Evolutionary conservation across 1,140 invertebrate species (phyloP).

Genomic region (Ceratosolen solmsi): DNA sequence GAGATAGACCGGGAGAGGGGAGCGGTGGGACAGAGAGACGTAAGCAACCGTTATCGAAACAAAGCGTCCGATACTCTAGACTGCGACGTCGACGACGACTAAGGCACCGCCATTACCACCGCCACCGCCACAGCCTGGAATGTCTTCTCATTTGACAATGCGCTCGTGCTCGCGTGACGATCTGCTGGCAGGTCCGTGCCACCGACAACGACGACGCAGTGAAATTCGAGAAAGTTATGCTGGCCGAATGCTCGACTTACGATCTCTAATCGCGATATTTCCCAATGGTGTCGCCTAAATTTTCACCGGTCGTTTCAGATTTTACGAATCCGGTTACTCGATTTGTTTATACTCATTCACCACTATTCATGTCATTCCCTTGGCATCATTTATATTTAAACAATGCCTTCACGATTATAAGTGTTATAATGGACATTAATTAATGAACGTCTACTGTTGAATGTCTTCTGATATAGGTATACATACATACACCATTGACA

Average conservation of each 20-base stretch:
- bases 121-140: neutral
- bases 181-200: neutral
- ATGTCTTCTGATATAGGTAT: too few species aligned
- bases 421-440: too few species aligned
- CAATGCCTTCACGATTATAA: too few species aligned
- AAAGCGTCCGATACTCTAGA: constrained; percentile 57
- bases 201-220: neutral
- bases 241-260: neutral
- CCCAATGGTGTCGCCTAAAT: too few species aligned
- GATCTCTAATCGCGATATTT: too few species aligned
- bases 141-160: constrained; percentile 47
- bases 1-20: constrained; percentile 55
- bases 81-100: constrained; percentile 11
- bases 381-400: too few species aligned
- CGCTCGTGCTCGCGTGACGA: constrained; percentile 32
- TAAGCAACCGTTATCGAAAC: constrained; percentile 71
- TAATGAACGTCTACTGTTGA: too few species aligned
- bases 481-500: too few species aligned
- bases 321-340: too few species aligned
- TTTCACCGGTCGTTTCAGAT: too few species aligned
- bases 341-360: too few species aligned
- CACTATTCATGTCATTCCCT: too few species aligned
- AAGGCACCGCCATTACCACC: neutral
- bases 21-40: neutral
- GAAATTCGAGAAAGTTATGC: constrained; percentile 39